phyloP scores from a whole-genome alignment of 35 echinoderm and acorn worm genomes.

The Chiridota heheva region DNA sequence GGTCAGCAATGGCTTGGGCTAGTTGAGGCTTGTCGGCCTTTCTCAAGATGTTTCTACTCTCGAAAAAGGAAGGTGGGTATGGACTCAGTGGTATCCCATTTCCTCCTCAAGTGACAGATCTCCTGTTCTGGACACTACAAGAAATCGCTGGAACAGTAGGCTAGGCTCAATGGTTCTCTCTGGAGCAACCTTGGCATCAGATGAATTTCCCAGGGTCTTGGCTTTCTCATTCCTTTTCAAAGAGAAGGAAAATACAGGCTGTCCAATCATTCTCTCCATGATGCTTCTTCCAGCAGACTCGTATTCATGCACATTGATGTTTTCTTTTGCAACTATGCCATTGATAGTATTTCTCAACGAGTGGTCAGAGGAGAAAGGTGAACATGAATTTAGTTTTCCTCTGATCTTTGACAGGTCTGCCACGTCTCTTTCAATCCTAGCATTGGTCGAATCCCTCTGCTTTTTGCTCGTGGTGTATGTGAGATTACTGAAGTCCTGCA shows the following conservation, averaged over 20 bases:
- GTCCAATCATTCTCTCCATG: conserved; percentile 47
- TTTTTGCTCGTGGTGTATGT: too few relatives aligned
- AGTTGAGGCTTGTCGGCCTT: too few relatives aligned
- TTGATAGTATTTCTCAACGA: background rate
- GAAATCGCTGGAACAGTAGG: too few relatives aligned
- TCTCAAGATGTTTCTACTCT: too few relatives aligned
- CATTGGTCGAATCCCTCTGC: too few relatives aligned
- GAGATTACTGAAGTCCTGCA: too few relatives aligned
- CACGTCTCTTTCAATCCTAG: too few relatives aligned
- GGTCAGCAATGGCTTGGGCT: too few relatives aligned
- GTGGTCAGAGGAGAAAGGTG: too few relatives aligned
- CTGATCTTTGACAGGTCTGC: too few relatives aligned
- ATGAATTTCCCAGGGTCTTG: conserved; percentile 29
- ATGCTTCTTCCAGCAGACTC: conserved; percentile 45
- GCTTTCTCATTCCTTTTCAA: conserved; percentile 51
- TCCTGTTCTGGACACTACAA: background rate
- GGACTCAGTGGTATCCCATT: conserved; percentile 51
- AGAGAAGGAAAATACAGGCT: conserved; percentile 17
- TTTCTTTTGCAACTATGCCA: conserved; percentile 15
- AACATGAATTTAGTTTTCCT: too few relatives aligned
- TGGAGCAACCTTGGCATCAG: conserved; percentile 22
- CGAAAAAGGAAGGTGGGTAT: conserved; percentile 43
- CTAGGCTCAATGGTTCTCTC: conserved; percentile 51
- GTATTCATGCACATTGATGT: conserved; percentile 55
- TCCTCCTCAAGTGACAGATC: conserved; percentile 34